These are phyloP conservation scores for Atethmia centrago DNA, from an alignment of 2,888 invertebrate species.

Conservation along the genomic window DNA sequence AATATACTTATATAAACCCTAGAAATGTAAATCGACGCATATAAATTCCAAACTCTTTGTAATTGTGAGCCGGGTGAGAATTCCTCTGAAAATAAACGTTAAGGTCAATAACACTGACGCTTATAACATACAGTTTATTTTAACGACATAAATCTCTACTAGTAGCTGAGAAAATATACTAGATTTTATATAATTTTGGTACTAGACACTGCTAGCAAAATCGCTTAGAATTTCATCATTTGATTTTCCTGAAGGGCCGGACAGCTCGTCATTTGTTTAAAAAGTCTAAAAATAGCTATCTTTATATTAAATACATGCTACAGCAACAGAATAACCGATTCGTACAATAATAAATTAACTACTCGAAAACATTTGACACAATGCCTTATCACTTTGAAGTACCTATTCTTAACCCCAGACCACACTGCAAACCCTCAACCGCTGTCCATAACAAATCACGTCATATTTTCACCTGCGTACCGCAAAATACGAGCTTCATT, in stretches of 20 bases:
- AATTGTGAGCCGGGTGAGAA: slow-evolving; percentile 51
- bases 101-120: slow-evolving; percentile 73
- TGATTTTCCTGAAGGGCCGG: background rate
- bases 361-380: background rate
- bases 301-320: background rate
- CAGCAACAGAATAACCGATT: background rate
- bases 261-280: background rate
- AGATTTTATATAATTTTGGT: slow-evolving; percentile 39
- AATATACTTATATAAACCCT: slow-evolving; percentile 32
- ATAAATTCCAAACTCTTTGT: slow-evolving; percentile 43
- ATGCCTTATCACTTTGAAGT: slow-evolving; percentile 12
- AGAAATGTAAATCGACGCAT: slow-evolving; percentile 40
- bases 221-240: slow-evolving; percentile 17
- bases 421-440: slow-evolving; percentile 14
- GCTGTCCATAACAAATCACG: slow-evolving; percentile 44
- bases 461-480: slow-evolving; percentile 61
- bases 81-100: slow-evolving; percentile 71
- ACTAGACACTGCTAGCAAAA: background rate
- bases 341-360: background rate
- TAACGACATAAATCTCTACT: slow-evolving; percentile 67
- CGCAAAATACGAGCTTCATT: slow-evolving; percentile 68
- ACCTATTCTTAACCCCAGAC: slow-evolving; percentile 11
- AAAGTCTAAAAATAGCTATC: background rate
- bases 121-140: slow-evolving; percentile 67
- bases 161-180: slow-evolving; percentile 28